A percentile compares a stretch with the other conserved stretches of the same genome.
Conservation (phyloP, 2,113 vertebrate genomes). For the Nestor notabilis region DNA sequence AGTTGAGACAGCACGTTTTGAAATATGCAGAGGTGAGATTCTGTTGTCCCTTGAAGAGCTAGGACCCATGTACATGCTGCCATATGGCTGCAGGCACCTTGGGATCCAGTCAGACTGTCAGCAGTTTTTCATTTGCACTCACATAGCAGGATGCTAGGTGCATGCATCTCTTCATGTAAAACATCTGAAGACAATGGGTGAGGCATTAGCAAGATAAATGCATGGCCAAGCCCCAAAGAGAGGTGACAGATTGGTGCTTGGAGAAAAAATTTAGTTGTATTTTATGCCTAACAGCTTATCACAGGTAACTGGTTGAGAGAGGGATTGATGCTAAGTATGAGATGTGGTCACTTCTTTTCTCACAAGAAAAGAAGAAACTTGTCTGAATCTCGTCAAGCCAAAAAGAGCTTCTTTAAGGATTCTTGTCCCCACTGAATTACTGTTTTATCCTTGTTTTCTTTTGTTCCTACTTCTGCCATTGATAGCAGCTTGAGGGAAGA, state of each 20-base stretch:
- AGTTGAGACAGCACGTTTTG: background rate
- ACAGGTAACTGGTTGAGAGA: background rate
- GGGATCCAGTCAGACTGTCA: background rate
- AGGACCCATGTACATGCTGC: background rate
- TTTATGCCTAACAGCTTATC: background rate
- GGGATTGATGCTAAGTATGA: background rate
- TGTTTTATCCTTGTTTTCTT: conserved; percentile 22
- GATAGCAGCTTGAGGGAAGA: conserved; percentile 36
- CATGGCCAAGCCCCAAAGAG: background rate
- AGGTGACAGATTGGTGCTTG: background rate
- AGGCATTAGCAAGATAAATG: conserved; percentile 10
- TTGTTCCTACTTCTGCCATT: conserved; percentile 2
- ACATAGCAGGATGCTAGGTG: background rate
- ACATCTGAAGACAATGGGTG: background rate
- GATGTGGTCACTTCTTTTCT: background rate
- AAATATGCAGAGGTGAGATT: conserved; percentile 13
- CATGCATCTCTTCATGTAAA: background rate
- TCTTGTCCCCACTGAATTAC: conserved; percentile 13
- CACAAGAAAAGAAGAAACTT: background rate
- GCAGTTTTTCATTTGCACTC: conserved; percentile 33
- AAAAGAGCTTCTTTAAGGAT: background rate
- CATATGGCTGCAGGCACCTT: conserved; percentile 34
- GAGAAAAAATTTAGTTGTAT: background rate
- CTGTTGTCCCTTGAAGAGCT: conserved; percentile 1
- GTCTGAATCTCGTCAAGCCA: background rate